phyloP scores from a whole-genome alignment of 2,113 vertebrate species.

The Arvicanthis niloticus region DNA sequence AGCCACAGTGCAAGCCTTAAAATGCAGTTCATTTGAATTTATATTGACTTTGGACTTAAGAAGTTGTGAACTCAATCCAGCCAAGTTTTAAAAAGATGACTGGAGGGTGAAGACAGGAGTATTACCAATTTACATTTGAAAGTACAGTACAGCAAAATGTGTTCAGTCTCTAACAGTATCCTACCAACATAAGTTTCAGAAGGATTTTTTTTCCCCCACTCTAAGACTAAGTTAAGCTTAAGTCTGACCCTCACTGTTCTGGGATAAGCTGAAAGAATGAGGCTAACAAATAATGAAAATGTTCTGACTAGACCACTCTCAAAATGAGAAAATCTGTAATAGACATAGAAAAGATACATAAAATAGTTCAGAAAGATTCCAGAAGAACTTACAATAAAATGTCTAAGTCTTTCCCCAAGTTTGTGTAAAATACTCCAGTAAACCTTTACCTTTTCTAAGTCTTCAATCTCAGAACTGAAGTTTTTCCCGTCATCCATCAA shows the following conservation, averaged over 20 bases:
- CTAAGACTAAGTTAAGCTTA: not conserved
- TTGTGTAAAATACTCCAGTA: not conserved
- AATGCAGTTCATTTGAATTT: slow-evolving; percentile 59
- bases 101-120: not conserved
- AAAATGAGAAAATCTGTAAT: slow-evolving; percentile 50
- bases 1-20: slow-evolving; percentile 40
- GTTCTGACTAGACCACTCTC: not conserved
- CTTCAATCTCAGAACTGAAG: slow-evolving; percentile 96
- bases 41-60: slow-evolving; percentile 37
- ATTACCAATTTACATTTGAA: slow-evolving; percentile 51
- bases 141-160: slow-evolving; percentile 1
- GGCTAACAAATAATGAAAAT: slow-evolving; percentile 21
- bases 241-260: not conserved
- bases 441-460: slow-evolving; percentile 95
- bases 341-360: no score
- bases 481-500: slow-evolving; percentile 95
- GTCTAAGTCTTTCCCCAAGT: slow-evolving; percentile 34
- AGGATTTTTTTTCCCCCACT: not conserved
- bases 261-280: slow-evolving; percentile 1
- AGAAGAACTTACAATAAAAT: slow-evolving; percentile 38
- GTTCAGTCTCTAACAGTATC: not conserved
- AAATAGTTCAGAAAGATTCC: not conserved
- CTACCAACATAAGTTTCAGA: not conserved
- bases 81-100: slow-evolving; percentile 49
- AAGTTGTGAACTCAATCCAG: slow-evolving; percentile 25